Evolutionary conservation across 1,140 invertebrate genomes (phyloP).

Genomic region (Venturia canescens): DNA sequence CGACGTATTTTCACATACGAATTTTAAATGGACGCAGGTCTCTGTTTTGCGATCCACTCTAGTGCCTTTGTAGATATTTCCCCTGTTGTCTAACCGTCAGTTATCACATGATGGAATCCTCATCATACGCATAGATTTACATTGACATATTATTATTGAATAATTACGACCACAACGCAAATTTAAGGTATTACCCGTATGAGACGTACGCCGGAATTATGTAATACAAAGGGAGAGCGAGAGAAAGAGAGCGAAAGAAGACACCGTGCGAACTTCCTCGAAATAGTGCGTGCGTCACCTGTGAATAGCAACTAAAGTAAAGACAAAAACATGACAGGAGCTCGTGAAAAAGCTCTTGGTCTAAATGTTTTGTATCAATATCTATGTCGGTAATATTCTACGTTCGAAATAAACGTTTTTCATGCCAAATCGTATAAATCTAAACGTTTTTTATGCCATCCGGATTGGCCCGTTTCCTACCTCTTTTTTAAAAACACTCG

Average conservation of each 20-base stretch:
- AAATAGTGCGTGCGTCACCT: too few species aligned
- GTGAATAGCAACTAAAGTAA: constrained; percentile 38
- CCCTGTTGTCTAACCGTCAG: constrained; percentile 58
- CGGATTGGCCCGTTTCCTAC: too few species aligned
- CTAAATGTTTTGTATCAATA: constrained; percentile 68
- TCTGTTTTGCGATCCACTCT: constrained; percentile 47
- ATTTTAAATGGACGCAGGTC: constrained; percentile 9
- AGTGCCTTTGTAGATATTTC: constrained; percentile 71
- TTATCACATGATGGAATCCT: not conserved
- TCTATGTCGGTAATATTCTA: constrained; percentile 70
- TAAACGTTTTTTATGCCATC: not conserved
- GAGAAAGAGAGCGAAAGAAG: not conserved
- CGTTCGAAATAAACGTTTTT: constrained; percentile 74
- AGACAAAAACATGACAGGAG: constrained; percentile 61
- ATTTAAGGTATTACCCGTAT: constrained; percentile 44
- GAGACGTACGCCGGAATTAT: constrained; percentile 28
- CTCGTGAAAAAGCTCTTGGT: constrained; percentile 36
- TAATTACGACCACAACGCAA: constrained; percentile 48
- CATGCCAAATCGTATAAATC: constrained; percentile 60
- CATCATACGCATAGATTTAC: constrained; percentile 30
- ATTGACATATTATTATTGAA: constrained; percentile 48
- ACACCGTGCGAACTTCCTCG: not conserved
- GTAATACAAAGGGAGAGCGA: not conserved
- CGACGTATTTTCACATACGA: not conserved
- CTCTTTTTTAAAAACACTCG: too few species aligned